Conservation (phyloP, 2,113 vertebrate species). For the Zosterops hypoxanthus region DNA sequence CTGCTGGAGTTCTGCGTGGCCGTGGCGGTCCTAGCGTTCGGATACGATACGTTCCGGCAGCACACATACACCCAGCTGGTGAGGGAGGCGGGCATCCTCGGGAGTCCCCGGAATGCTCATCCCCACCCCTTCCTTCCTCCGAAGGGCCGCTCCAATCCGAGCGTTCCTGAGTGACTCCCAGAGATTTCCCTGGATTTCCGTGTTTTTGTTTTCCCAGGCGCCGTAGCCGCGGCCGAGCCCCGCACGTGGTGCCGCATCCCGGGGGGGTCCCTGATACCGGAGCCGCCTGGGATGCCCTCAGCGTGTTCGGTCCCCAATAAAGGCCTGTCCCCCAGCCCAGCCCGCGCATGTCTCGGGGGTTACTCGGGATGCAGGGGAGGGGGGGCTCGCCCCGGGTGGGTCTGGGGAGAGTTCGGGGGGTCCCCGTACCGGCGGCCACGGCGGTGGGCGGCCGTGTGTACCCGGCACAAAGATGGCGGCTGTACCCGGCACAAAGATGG, state of each 20-base stretch:
- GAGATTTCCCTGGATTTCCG: not conserved
- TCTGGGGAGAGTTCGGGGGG: accelerated
- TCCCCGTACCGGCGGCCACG: not conserved
- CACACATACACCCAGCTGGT: slow-evolving; percentile 15
- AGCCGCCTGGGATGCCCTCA: not conserved
- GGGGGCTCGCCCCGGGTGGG: accelerated
- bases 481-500: not conserved
- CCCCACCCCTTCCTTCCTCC: not conserved
- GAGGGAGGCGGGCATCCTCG: not conserved
- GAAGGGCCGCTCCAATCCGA: accelerated
- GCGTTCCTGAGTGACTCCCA: accelerated
- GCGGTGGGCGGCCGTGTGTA: not conserved
- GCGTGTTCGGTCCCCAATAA: not conserved
- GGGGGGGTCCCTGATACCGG: not conserved
- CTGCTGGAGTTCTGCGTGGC: slow-evolving; percentile 42
- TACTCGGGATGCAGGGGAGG: accelerated
- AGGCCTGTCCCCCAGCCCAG: not conserved
- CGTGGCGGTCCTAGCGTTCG: not conserved
- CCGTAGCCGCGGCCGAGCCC: not conserved
- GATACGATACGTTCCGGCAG: not conserved
- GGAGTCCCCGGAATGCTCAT: not conserved
- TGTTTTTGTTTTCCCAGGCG: not conserved
- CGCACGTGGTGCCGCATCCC: not conserved
- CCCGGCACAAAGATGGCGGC: not conserved
- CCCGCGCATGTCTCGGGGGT: not conserved